Percentiles rank a stretch among this genome's conserved stretches.
Evolutionary conservation across 2,113 vertebrate species (phyloP).

Genomic region (Sceloporus undulatus): DNA sequence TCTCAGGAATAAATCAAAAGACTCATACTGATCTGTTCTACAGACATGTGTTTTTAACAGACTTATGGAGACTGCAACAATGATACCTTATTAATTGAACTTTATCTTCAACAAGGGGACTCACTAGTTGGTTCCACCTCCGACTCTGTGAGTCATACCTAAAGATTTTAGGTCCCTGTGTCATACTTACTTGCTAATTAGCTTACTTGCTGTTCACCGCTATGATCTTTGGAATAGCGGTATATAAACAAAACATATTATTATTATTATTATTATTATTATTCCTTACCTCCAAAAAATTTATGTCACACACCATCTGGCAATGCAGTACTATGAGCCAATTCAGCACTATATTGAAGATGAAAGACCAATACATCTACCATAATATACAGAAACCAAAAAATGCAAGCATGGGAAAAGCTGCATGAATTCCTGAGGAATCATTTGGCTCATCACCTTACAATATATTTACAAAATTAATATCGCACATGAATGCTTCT

Average conservation of each 20-base stretch:
- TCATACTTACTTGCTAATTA: too few species aligned
- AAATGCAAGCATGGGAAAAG: neutral
- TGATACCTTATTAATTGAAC: neutral
- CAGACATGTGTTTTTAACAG: neutral
- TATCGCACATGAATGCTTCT: too few species aligned
- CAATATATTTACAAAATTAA: neutral
- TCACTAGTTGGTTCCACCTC: neutral
- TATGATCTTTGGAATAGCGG: too few species aligned
- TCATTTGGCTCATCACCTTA: neutral
- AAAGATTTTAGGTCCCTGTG: too few species aligned
- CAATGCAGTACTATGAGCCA: neutral
- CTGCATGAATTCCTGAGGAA: neutral
- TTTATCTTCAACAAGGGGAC: neutral
- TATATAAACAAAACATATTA: too few species aligned
- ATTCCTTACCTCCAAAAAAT: neutral
- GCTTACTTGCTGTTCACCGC: too few species aligned
- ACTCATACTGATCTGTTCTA: neutral
- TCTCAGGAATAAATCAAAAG: conserved; percentile 9
- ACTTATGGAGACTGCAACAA: neutral
- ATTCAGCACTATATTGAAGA: neutral
- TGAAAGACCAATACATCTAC: neutral
- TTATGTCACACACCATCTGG: neutral
- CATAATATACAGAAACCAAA: neutral
- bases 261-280: too few species aligned
- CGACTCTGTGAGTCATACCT: too few species aligned